Conservation (phyloP, 2,888 invertebrate species). For the Eristalis arbustorum region DNA sequence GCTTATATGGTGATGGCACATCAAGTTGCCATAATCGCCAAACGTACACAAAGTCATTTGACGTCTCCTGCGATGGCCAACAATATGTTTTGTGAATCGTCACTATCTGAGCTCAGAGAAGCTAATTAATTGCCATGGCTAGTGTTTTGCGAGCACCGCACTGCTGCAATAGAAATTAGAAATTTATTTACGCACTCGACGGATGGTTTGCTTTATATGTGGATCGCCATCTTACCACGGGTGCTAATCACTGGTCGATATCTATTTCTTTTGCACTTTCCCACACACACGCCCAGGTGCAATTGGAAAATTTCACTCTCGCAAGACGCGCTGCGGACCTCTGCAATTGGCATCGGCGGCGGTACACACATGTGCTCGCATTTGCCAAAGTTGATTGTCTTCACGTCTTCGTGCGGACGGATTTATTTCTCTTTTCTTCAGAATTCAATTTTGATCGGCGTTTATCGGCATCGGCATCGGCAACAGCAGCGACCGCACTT, state of each 20-base stretch:
- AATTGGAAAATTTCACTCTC: conserved; percentile 66
- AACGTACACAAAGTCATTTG: conserved; percentile 7
- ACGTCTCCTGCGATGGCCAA: conserved; percentile 11
- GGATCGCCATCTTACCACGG: conserved; percentile 12
- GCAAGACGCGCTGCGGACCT: conserved; percentile 11
- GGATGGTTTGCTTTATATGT: conserved; percentile 26
- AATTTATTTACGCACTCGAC: conserved; percentile 42
- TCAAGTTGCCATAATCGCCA: conserved; percentile 54
- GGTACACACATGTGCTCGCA: conserved; percentile 9
- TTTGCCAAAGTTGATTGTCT: conserved; percentile 31
- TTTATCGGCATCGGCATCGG: not conserved
- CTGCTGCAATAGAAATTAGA: conserved; percentile 48
- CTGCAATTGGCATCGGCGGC: not conserved
- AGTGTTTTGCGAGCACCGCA: conserved; percentile 3
- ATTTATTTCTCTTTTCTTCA: not conserved
- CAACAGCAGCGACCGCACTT: conserved; percentile 1
- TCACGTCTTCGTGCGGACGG: conserved; percentile 29
- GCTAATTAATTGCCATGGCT: conserved; percentile 45
- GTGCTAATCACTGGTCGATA: conserved; percentile 53
- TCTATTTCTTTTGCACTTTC: conserved; percentile 68
- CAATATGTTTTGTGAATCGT: conserved; percentile 21
- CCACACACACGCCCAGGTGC: conserved; percentile 49
- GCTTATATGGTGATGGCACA: conserved; percentile 33
- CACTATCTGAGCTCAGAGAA: conserved; percentile 9
- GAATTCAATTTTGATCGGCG: conserved; percentile 13